Base-by-base conservation (phyloP, 2,888 invertebrate species). In the Brachyopa scutellaris region DNA sequence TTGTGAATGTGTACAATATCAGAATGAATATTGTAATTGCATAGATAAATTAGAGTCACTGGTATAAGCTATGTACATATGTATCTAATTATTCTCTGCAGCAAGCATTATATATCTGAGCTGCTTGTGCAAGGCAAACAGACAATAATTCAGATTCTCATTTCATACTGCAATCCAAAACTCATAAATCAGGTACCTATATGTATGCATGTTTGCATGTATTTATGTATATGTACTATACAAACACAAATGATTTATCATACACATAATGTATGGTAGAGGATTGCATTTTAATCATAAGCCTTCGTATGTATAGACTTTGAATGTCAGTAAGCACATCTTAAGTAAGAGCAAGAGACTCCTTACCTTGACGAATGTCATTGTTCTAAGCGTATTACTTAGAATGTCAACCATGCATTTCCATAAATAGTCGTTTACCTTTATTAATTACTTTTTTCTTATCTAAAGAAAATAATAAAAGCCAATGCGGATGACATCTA, bases 381-480 rank as follows among this genome's bases (percentile, higher is more conserved):
- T 79, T 73, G 55, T 40, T 64, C 8, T 36, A 33, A 49, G 67
- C 61, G 53, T 53, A 69, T 74, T 53, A 15, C 59, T 59, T 53
- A 61, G n/a, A 33, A 79, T 79, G 72, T 73, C 72, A 73, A 73
- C 66, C 59, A 72, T 73, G 23, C 42, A 57, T 70, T 51, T 53
- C 15, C 40, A 51, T 59, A 33, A 31, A 33, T 19, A 55, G 19
- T 55, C 31, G n/a, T n/a, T 23, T 74, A 80, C 69, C 64, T 76
- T 64, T 69, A 64, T 74, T 69, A 74, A 74, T 80, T 69, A 74
- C 69, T 61, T 69, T 36, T 62, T 19, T 53, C 61, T 61, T 76
- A 59, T 69, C 47, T 53, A 2, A 49, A 49, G 7, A 40, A 23
- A 9, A 11, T 49, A 55, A 42, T 6, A 45, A 53, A 55, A 55